Conservation (phyloP, 2,888 invertebrate genomes). For the Eumerus sabulonum region DNA sequence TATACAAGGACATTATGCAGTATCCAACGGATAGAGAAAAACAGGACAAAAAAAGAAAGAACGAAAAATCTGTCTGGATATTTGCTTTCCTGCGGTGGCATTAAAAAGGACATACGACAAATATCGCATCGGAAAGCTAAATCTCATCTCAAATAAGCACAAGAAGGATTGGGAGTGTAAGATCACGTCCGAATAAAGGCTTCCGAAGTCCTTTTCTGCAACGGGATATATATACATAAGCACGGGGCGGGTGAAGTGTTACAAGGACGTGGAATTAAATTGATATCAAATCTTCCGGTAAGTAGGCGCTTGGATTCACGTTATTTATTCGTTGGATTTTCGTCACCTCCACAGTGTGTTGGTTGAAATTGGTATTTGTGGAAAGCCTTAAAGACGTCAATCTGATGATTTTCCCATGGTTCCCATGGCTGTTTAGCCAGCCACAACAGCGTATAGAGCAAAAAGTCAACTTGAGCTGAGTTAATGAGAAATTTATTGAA, state of each 20-base stretch:
- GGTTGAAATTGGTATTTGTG: constrained; percentile 53
- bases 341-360: constrained; percentile 14
- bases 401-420: neutral
- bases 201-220: constrained; percentile 32
- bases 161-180: constrained; percentile 11
- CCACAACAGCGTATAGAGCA: too few species aligned
- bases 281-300: constrained; percentile 62
- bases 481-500: too few species aligned
- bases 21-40: neutral
- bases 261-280: constrained; percentile 62
- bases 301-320: constrained; percentile 57
- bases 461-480: too few species aligned
- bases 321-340: constrained; percentile 63
- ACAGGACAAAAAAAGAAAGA: constrained; percentile 14
- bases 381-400: constrained; percentile 53
- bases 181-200: constrained; percentile 46
- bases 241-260: constrained; percentile 36
- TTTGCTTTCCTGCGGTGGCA: constrained; percentile 34
- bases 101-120: constrained; percentile 61
- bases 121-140: constrained; percentile 46
- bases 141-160: constrained; percentile 42
- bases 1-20: too few species aligned
- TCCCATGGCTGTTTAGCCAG: neutral
- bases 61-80: constrained; percentile 5
- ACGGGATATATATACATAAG: constrained; percentile 23